Percentiles rank a stretch among this genome's conserved stretches.
Evolutionary conservation across 2,888 invertebrate species (phyloP).

Genomic region (Mythimna lalbum): DNA sequence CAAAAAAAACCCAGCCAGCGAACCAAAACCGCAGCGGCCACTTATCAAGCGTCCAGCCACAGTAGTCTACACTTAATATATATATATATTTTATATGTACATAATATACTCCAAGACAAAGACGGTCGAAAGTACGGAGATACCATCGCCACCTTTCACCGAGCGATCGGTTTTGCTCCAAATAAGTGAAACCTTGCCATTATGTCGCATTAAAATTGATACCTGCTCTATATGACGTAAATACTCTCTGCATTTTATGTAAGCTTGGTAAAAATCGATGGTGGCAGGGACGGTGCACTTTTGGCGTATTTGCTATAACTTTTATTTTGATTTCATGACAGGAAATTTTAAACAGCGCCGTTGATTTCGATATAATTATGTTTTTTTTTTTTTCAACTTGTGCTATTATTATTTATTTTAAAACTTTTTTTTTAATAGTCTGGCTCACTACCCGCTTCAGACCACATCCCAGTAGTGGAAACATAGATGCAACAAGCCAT

Average conservation of each 20-base stretch:
- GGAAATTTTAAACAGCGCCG: background rate
- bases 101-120: conserved; percentile 59
- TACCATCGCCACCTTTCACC: conserved; percentile 74
- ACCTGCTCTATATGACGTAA: conserved; percentile 66
- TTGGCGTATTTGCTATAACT: background rate
- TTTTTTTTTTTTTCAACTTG: no score
- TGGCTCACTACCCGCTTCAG: no score
- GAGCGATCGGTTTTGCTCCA: conserved; percentile 72
- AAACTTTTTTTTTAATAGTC: no score
- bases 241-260: conserved; percentile 57
- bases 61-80: conserved; percentile 35
- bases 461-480: no score
- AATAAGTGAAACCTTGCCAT: conserved; percentile 71
- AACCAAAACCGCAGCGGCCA: conserved; percentile 47
- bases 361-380: background rate
- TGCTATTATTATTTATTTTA: no score
- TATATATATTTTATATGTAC: conserved; percentile 7
- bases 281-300: conserved; percentile 32
- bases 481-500: no score
- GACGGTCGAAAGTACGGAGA: conserved; percentile 65
- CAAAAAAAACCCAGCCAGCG: conserved; percentile 25
- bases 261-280: conserved; percentile 61
- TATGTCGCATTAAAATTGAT: conserved; percentile 70
- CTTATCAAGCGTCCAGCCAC: conserved; percentile 36
- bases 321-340: no score